Evolutionary conservation across 2,113 vertebrate species (phyloP).

Genomic region (Alaudala cheleensis): DNA sequence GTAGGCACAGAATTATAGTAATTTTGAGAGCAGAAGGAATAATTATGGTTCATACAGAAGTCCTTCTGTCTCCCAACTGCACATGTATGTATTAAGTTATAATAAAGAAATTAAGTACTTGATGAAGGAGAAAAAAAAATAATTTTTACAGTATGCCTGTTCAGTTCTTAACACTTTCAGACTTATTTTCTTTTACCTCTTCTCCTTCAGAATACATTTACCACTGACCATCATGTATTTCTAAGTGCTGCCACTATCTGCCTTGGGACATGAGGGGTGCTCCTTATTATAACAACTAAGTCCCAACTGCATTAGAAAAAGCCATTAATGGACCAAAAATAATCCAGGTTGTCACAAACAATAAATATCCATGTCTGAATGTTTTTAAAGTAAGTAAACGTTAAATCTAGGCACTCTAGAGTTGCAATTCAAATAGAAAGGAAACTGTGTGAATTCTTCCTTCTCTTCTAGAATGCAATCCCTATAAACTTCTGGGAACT

Average conservation of each 20-base stretch:
- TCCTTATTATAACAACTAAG: slow-evolving; percentile 1
- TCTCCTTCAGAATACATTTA: neutral
- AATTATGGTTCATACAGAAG: neutral
- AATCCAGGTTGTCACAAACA: neutral
- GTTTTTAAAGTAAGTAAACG: slow-evolving; percentile 22
- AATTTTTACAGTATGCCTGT: neutral
- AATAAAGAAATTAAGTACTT: neutral
- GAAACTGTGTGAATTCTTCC: neutral
- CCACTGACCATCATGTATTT: neutral
- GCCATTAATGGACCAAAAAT: neutral
- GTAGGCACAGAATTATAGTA: neutral
- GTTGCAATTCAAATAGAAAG: neutral
- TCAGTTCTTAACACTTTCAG: neutral
- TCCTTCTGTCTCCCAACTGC: neutral
- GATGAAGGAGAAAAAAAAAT: neutral
- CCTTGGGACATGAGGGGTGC: neutral
- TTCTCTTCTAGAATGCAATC: neutral
- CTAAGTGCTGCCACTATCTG: neutral
- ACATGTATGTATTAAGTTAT: neutral
- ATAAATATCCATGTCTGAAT: slow-evolving; percentile 10
- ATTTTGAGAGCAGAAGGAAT: slow-evolving; percentile 24
- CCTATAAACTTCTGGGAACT: neutral
- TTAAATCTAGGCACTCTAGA: slow-evolving; percentile 11
- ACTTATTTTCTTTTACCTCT: neutral
- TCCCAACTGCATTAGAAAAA: neutral